Base-by-base conservation (phyloP, 2,113 vertebrate species). In the Xiphias gladius region DNA sequence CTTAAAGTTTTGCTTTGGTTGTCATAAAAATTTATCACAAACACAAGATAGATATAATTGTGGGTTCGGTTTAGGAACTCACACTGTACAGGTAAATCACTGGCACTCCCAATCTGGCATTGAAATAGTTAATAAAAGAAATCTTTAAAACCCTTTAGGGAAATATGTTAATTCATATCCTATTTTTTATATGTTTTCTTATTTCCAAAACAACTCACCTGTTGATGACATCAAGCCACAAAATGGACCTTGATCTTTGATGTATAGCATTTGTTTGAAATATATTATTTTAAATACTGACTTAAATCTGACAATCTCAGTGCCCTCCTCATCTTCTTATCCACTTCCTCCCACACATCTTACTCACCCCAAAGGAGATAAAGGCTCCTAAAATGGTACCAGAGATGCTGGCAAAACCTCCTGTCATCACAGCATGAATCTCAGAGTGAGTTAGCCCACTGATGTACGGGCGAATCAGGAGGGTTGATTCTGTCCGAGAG, bases 361-460 rank as follows among this genome's bases (percentile, higher is more conserved):
- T 43, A 24, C 87, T 97, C 94, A 99, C 97, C 93, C 96, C 97
- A 83, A 97, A 95, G 78, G 96, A 96, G 91, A 97, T 96, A 77
- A 93, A 98, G 52, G 96, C 95, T 52, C 96, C 97, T 64, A 98
- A 88, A 59, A 97, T 95, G 30, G 93, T 94, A 55, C 97, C 97
- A 30, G 97, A 96, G 73, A 98, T 94, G 5, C 95, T 96, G 54
- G 97, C 88, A 28, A 97, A 97, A 11, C 97, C 97, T 8, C 96
- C 95, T 0, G 97, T 95, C 96, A 97, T 97, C 71, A 99, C 70
- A 1, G 97, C 95, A 4, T 97, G 97, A 30, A 99, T 95, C 82
- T 97, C 97, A 1, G 97, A 97, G 78, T 74, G 79, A 39, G 97
- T 97, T 50, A 97, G 43, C 0, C 91, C 55, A 0, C 91, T 83